phyloP scores from a whole-genome alignment of 2,888 invertebrate species.

The Rhynchonema sp. region DNA sequence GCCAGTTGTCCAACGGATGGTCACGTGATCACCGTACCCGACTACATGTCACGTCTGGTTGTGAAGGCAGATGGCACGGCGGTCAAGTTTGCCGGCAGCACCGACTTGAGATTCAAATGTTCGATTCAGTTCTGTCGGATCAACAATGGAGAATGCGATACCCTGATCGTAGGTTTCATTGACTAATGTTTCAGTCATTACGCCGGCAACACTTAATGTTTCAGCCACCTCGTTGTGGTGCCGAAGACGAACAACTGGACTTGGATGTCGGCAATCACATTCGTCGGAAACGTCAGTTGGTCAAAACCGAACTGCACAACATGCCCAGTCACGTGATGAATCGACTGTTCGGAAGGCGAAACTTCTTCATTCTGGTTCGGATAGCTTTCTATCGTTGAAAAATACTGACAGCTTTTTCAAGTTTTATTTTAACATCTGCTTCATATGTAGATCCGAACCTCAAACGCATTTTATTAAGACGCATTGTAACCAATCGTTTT shows the following conservation, averaged over 20 bases:
- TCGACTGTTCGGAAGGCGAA: neutral
- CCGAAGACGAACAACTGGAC: too few species aligned
- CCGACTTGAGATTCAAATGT: constrained; percentile 10
- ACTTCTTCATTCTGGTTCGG: neutral
- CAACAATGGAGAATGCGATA: constrained; percentile 11
- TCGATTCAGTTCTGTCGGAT: constrained; percentile 11
- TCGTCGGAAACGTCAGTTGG: neutral
- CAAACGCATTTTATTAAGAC: neutral
- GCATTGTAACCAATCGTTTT: neutral
- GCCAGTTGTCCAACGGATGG: constrained; percentile 12
- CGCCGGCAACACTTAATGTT: too few species aligned
- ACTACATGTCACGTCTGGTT: constrained; percentile 6
- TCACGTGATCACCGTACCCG: constrained; percentile 9
- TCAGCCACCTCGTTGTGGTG: too few species aligned
- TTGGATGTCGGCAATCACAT: too few species aligned
- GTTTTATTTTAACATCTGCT: too few species aligned
- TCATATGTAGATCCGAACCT: too few species aligned
- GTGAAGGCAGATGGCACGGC: constrained; percentile 6
- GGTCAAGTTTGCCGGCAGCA: constrained; percentile 10
- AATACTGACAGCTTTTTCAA: too few species aligned
- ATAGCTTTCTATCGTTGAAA: neutral
- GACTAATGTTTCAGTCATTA: neutral
- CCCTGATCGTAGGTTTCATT: neutral
- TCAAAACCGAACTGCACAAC: neutral
- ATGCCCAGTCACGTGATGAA: neutral